phyloP scores from a whole-genome alignment of 2,797 vertebrate species.

The Liasis olivaceus region DNA sequence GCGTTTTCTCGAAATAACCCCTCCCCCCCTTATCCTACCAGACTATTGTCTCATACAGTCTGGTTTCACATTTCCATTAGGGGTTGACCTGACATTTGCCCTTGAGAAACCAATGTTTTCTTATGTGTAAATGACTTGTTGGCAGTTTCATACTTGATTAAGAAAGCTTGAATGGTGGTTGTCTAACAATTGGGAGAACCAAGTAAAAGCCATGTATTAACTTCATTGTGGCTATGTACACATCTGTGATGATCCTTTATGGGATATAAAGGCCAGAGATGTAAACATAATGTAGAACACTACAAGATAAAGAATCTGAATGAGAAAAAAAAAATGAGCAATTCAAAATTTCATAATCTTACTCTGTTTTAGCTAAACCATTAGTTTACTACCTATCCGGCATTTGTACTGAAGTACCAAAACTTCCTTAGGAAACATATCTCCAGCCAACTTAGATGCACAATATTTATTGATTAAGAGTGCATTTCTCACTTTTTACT shows the following conservation, averaged over 20 bases:
- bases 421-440: not conserved
- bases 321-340: conserved; percentile 34
- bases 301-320: conserved; percentile 31
- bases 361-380: not conserved
- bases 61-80: conserved; percentile 36
- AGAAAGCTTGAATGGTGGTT: conserved; percentile 64
- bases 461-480: not conserved
- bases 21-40: not conserved
- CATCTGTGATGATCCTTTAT: conserved; percentile 46
- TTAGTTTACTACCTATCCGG: not conserved
- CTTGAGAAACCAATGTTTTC: conserved; percentile 66
- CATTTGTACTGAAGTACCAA: not conserved
- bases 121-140: conserved; percentile 68
- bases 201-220: conserved; percentile 67
- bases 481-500: not conserved
- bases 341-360: not conserved
- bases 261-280: conserved; percentile 40
- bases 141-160: conserved; percentile 67
- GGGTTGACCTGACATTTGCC: conserved; percentile 58
- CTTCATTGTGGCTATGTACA: conserved; percentile 58
- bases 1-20: not conserved
- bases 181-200: conserved; percentile 65
- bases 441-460: not conserved
- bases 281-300: conserved; percentile 48
- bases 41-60: not conserved